Percentiles rank a stretch among this genome's conserved stretches.
Evolutionary conservation across 2,113 vertebrate species (phyloP).

Genomic region (Erinaceus europaeus): DNA sequence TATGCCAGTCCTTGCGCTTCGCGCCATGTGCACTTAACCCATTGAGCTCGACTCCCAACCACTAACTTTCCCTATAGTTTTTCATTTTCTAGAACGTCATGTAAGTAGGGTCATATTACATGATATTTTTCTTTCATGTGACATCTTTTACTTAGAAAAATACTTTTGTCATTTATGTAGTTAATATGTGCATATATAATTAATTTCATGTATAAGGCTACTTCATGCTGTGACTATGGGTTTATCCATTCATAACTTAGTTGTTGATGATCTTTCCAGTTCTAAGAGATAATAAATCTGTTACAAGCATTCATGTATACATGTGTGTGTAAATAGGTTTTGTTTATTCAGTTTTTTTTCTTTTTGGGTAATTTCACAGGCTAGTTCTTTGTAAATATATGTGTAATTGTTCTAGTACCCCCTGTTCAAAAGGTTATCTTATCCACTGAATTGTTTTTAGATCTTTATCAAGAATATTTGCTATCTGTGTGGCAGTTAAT

Average conservation of each 20-base stretch:
- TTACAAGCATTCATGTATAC: neutral
- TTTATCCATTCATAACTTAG: neutral
- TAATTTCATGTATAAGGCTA: neutral
- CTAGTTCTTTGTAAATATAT: neutral
- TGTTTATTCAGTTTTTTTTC: slow-evolving; percentile 12
- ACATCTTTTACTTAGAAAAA: neutral
- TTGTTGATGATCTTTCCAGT: neutral
- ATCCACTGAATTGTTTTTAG: neutral
- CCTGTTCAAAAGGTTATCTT: neutral
- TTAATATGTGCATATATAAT: neutral
- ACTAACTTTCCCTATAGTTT: neutral
- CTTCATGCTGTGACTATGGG: neutral
- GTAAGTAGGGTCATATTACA: neutral
- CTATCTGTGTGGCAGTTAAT: neutral
- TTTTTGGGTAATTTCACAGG: neutral
- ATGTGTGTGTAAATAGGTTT: neutral
- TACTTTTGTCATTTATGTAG: neutral
- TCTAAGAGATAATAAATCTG: neutral
- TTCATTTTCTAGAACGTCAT: neutral
- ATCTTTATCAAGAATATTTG: neutral
- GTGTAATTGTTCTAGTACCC: neutral
- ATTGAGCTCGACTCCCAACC: neutral
- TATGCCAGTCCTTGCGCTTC: too few species aligned
- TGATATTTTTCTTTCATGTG: neutral
- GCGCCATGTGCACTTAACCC: too few species aligned